Conservation (phyloP, 2,113 vertebrate species). For the Hippolais icterina region DNA sequence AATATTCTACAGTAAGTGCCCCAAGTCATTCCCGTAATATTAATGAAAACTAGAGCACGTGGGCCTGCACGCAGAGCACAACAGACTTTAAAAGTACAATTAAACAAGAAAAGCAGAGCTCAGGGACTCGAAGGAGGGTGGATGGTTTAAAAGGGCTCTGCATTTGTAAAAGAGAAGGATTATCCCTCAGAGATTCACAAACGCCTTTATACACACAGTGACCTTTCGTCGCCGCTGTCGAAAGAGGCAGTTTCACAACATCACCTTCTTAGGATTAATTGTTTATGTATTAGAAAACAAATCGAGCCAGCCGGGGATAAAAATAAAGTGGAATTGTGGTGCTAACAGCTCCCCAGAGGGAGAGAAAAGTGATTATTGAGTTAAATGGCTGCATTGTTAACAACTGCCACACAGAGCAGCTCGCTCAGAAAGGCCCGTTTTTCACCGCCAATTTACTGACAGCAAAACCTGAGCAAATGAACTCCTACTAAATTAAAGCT, state of each 20-base stretch:
- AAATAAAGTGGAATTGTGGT: conserved; percentile 59
- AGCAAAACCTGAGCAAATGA: background rate
- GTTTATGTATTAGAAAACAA: conserved; percentile 66
- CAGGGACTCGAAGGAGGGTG: background rate
- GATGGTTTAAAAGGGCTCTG: background rate
- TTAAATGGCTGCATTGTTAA: conserved; percentile 65
- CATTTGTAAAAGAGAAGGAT: background rate
- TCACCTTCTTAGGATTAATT: conserved; percentile 51
- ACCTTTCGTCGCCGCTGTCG: background rate
- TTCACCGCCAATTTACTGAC: conserved; percentile 19
- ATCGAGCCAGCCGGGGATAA: conserved; percentile 59
- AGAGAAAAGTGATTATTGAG: conserved; percentile 58
- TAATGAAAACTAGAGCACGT: background rate
- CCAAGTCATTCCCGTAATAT: conserved; percentile 33
- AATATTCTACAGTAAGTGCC: conserved; percentile 48
- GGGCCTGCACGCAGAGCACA: background rate
- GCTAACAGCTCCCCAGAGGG: conserved; percentile 68
- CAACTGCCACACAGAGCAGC: conserved; percentile 24
- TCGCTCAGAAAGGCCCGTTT: conserved; percentile 30
- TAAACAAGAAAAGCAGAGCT: background rate
- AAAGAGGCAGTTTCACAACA: background rate
- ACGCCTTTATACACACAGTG: background rate
- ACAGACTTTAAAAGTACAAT: background rate
- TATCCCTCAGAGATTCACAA: background rate
- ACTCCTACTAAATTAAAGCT: background rate